Percentiles rank a stretch among this genome's conserved stretches.
Conservation (phyloP, 1,140 invertebrate species). For the Philopotamus ludificatus region DNA sequence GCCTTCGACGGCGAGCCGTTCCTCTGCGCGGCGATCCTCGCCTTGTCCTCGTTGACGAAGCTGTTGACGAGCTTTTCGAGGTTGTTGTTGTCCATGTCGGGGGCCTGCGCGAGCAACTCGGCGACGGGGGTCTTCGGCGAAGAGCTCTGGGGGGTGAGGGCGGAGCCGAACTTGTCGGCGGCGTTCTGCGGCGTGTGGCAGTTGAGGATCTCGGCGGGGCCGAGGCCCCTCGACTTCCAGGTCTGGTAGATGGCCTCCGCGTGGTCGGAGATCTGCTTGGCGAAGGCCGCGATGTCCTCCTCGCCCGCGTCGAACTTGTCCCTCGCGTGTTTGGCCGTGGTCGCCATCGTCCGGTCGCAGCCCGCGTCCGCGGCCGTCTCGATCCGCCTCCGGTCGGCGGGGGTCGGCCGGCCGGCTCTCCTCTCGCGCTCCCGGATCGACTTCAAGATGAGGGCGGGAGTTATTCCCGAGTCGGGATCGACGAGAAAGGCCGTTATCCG, state of each 20-base stretch:
- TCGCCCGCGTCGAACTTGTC: constrained; percentile 63
- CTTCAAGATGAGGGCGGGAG: constrained; percentile 47
- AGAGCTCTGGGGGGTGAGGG: constrained; percentile 59
- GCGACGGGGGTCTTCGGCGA: constrained; percentile 55
- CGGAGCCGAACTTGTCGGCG: constrained; percentile 62
- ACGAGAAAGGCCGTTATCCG: constrained; percentile 35
- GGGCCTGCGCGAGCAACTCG: constrained; percentile 59
- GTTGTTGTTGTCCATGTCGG: constrained; percentile 61
- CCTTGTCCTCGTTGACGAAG: constrained; percentile 79
- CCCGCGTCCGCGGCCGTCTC: constrained; percentile 45
- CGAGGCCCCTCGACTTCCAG: constrained; percentile 81
- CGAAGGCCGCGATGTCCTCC: constrained; percentile 84
- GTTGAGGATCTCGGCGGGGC: constrained; percentile 77
- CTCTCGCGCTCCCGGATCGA: constrained; percentile 40
- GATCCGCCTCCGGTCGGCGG: constrained; percentile 22
- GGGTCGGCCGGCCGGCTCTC: constrained; percentile 42
- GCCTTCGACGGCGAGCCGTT: constrained; percentile 53
- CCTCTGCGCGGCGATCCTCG: constrained; percentile 57
- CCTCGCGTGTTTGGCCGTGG: constrained; percentile 63
- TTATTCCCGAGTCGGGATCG: constrained; percentile 35
- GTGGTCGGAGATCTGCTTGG: constrained; percentile 87
- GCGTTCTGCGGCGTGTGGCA: constrained; percentile 68
- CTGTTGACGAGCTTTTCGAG: constrained; percentile 74
- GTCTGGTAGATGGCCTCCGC: constrained; percentile 88
- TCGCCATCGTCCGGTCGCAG: constrained; percentile 57